Base-by-base conservation (phyloP, 2,113 vertebrate species). In the Seriola quinqueradiata region DNA sequence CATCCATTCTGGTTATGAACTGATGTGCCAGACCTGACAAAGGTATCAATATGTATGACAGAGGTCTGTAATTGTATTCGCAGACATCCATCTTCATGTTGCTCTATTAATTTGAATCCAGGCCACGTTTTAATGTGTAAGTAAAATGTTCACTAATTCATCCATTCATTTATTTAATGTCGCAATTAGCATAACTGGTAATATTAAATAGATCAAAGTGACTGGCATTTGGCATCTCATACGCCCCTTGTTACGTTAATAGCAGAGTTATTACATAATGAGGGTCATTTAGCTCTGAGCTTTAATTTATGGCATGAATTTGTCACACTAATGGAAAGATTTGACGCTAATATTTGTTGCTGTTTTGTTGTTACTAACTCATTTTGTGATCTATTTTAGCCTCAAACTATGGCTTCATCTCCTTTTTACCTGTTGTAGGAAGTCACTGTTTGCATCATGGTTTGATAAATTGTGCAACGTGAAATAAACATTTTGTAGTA, bases 281-380 rank as follows among this genome's bases (percentile, higher is more conserved):
- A 71, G 71, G 71, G 65, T 85, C 60, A 76, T 75, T 85, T 72
- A 73, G 44, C 64, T 23, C 60, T 81, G 73, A 66, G 73, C 58
- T 81, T 6, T 70, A 32, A 67, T 77, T 70, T 59, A 65, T 72
- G 65, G 12, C 25, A 32, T 36, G 46, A 16, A 72, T 87, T 50
- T 21, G 40, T 89, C 74, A 66, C 70, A 46, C 11, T 80, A 81
- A 81, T 79, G 66, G 42, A 73, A 68, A 14, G 1, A 77, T 57
- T 16, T 57, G 40, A 55, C 55, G 23, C 64, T 70, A 75, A 87
- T 70, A 58, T 69, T 64, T 52, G n/a, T 54, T 77, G 38, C 23
- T 77, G 69, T 60, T 65, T 40, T 58, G 67, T 60, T 77, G 38
- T 42, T 76, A 69, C 63, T 28, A 42, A 44, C 63, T 70, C 3